phyloP scores from a whole-genome alignment of 2,888 invertebrate genomes.

The Drosophila leonis region DNA sequence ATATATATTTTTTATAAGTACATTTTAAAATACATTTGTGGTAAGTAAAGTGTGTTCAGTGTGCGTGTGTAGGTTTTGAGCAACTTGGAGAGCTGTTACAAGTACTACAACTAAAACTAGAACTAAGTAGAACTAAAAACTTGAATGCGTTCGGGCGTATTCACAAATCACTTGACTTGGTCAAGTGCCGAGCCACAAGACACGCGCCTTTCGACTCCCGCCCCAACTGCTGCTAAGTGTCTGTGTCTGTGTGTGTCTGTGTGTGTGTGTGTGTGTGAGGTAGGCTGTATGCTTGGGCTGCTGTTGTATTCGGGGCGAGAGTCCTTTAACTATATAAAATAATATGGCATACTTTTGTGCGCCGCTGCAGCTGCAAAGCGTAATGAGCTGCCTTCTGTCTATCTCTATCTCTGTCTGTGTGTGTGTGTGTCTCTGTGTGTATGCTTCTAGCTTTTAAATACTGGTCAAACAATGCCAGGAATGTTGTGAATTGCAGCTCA shows the following conservation, averaged over 20 bases:
- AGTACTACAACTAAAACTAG: constrained; percentile 60
- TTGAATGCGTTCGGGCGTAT: constrained; percentile 59
- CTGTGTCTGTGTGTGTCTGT: constrained; percentile 4
- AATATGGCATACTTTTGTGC: constrained; percentile 78
- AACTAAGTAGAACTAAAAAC: constrained; percentile 64
- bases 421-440: constrained; percentile 15
- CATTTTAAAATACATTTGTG: constrained; percentile 68
- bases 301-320: constrained; percentile 27
- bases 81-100: constrained; percentile 70
- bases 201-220: constrained; percentile 23
- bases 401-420: constrained; percentile 4
- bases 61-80: constrained; percentile 61
- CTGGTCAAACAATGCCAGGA: constrained; percentile 78
- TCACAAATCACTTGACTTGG: constrained; percentile 69
- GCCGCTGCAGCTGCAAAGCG: constrained; percentile 51
- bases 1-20: constrained; percentile 44
- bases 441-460: constrained; percentile 76
- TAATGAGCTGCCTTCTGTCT: constrained; percentile 48
- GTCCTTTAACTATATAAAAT: constrained; percentile 56
- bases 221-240: constrained; percentile 20
- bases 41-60: constrained; percentile 52
- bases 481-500: constrained; percentile 74
- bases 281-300: constrained; percentile 63
- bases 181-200: constrained; percentile 63
- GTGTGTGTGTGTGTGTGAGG: constrained; percentile 41